Evolutionary conservation across 1,140 invertebrate species (phyloP), one percentile per base, ranked within the genome.

Genomic region (Nomia melanderi): DNA sequence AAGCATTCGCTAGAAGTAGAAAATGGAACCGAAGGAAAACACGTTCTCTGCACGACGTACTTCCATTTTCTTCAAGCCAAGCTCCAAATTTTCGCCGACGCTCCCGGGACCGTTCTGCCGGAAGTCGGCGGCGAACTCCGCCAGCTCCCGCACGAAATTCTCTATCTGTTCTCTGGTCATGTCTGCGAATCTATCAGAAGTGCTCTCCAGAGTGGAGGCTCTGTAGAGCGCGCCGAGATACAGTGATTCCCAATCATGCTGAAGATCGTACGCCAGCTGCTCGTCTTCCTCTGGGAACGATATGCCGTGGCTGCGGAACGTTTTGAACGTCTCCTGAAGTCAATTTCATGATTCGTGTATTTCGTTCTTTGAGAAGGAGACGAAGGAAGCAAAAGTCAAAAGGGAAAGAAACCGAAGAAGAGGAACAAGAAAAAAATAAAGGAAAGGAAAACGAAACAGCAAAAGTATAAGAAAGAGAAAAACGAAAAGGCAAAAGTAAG

Each of bases 121-220:
- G 86, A 96, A 98, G 86, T 95, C 94, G 76, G 95, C 93, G 0
- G 95, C 93, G 89, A 98, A 98, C 0, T 93, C 92, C 11, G 91
- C 90, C 33, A 96, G 89, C 82, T 95, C 94, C 17, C 92, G 88
- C 29, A 93, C 91, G 92, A 98, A 98, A 14, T 94, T 93, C 20
- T 93, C 91, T 79, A 98, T 96, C 89, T 97, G 94, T 0, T 93
- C 90, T 31, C 94, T 88, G 36, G 96, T 97, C 83, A 96, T 91
- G 79, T 96, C 94, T 23, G 96, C 96, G 90, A 98, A 98, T 84
- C 96, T 94, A 39, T 95, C 94, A 84, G 95, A 96, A 9, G 96
- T 96, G 71, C 94, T 93, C 81, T 96, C 94, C 50, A 96, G 88
- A 9, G 94, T 95, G 60, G 94, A 94, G 17, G 93, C 93, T 72